These are phyloP conservation scores for Aegithalos caudatus DNA, from an alignment of 2,113 vertebrate species.

Conservation along the genomic window DNA sequence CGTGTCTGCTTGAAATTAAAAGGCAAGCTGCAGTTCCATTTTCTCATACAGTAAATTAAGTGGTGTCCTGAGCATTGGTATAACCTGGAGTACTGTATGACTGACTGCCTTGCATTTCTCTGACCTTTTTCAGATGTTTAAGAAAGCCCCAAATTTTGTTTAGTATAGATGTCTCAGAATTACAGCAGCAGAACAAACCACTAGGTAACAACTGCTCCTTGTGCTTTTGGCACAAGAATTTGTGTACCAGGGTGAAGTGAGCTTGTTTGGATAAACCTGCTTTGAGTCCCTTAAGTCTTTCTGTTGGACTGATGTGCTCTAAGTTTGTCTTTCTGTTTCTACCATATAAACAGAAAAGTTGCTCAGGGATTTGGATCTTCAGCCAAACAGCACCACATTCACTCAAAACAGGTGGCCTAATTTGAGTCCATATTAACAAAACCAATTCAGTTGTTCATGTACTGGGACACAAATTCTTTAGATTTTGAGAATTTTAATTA, in stretches of 20 bases:
- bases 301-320: not conserved
- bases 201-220: not conserved
- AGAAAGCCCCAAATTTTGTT: not conserved
- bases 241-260: slow-evolving; percentile 5
- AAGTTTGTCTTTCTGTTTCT: not conserved
- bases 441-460: not conserved
- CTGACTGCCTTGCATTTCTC: not conserved
- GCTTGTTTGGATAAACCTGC: slow-evolving; percentile 3
- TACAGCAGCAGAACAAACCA: not conserved
- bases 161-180: not conserved
- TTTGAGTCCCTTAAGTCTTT: not conserved
- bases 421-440: not conserved
- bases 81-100: not conserved
- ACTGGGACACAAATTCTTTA: not conserved
- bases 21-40: not conserved
- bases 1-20: not conserved
- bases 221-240: not conserved
- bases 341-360: not conserved
- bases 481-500: not conserved
- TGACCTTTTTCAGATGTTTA: not conserved
- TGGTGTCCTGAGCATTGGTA: not conserved
- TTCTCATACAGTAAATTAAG: not conserved
- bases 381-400: not conserved
- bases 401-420: not conserved
- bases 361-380: not conserved